Evolutionary conservation across 2,113 vertebrate genomes (phyloP), one percentile per base, ranked within the genome.

Genomic region (Oostethus manadensis): DNA sequence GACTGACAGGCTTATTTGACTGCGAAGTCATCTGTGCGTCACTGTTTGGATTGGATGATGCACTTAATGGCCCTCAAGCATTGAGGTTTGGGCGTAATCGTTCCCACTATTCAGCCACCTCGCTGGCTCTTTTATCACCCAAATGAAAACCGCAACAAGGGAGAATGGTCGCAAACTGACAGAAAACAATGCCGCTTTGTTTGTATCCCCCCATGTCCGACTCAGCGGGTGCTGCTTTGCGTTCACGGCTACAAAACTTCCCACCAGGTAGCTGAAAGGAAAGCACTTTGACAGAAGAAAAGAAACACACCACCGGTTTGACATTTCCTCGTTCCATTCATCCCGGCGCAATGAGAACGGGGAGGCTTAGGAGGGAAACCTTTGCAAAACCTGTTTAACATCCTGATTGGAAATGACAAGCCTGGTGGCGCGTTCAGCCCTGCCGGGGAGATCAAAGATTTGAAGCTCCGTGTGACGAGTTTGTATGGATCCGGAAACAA

Each of bases 361-460:
- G 56, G 68, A 40, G 21, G 43, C 18, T 58, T 61, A 65, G 38
- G 58, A 71, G 62, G 68, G 61, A 55, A 68, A 74, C 64, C 74
- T 74, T 71, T 71, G 70, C 59, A 66, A 79, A 71, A 80, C 81
- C 82, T 81, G 69, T 76, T 83, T 71, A 81, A 86, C 81, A 74
- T 79, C 67, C 81, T 84, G 81, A 87, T 85, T 86, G 82, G 66
- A 82, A 85, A 86, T 80, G 86, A 84, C 86, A 85, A 71, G 73
- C 69, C 73, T 73, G 51, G 80, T 79, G 67, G 74, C 38, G 60
- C 73, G 43, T 75, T 79, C 68, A 80, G 67, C 73, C 73, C 82
- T 79, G 67, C 71, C 73, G 77, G 79, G 71, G 23, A 73, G 83
- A 84, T 87, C 82, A 79, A 84, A 82, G 82, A 80, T 60, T 53